A percentile compares a stretch with the other conserved stretches of the same genome.
Conservation (phyloP, 1,140 invertebrate genomes). For the Physella acuta region DNA sequence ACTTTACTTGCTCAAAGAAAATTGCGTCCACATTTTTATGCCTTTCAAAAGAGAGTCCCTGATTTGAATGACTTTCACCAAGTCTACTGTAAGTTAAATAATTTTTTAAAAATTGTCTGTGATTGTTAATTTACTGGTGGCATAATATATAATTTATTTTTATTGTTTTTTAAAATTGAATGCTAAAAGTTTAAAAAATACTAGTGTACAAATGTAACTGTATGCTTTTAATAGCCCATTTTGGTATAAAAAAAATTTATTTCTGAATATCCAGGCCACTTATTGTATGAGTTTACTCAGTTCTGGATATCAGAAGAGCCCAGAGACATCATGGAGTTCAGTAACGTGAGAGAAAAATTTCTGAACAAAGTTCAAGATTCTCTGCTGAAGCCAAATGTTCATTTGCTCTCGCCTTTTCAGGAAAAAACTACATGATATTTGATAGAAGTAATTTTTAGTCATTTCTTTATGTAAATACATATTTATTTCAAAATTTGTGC, state of each 20-base stretch:
- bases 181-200: too few relatives aligned
- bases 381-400: conserved; percentile 37
- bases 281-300: conserved; percentile 91
- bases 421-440: not conserved
- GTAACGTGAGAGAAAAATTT: conserved; percentile 77
- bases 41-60: conserved; percentile 67
- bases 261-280: conserved; percentile 65
- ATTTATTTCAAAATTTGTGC: not conserved
- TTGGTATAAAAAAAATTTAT: not conserved
- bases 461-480: not conserved
- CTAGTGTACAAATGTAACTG: too few relatives aligned
- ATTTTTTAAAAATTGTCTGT: not conserved
- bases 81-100: conserved; percentile 75
- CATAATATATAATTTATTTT: not conserved
- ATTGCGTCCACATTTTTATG: conserved; percentile 91
- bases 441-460: not conserved
- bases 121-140: not conserved
- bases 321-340: conserved; percentile 92
- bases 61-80: conserved; percentile 83
- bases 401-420: conserved; percentile 1
- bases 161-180: too few relatives aligned
- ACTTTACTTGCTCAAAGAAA: conserved; percentile 77
- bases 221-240: not conserved
- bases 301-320: conserved; percentile 91
- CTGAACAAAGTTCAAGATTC: conserved; percentile 31